Evolutionary conservation across 2,113 vertebrate genomes (phyloP), one percentile per base, ranked within the genome.

Genomic region (Brachyhypopomus occidentalis): DNA sequence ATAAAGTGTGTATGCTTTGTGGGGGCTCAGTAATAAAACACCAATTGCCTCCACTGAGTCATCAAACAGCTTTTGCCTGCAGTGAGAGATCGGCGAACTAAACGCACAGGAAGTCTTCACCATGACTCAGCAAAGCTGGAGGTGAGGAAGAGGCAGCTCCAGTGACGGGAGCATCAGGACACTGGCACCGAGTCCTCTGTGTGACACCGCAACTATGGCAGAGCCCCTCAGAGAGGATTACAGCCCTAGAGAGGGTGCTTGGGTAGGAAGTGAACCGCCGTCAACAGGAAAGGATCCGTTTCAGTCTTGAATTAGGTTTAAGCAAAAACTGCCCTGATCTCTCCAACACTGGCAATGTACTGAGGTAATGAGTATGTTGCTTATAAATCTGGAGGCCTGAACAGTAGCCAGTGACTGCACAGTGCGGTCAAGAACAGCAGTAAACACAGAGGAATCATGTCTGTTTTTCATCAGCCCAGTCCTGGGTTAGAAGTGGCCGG

Each of bases 21-120:
- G 55, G 23, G 59, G 64, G 66, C 52, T 36, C 2, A 20, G 55
- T 75, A 75, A 69, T 75, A 63, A 78, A 81, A 75, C 58, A n/a
- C 38, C 11, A 62, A 27, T 72, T 74, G 63, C 75, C 72, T 25
- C 38, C 48, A 60, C 20, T 16, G 59, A 30, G 72, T 85, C 72
- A 72, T 41, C 78, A 75, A 80, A 8, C 23, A 45, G 36, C 72
- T 62, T 55, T 63, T 45, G 62, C 63, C 52, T 27, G 60, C 34
- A 25, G 41, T 3, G 58, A 22, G 58, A 56, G 69, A 66, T n/a
- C 78, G 77, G n/a, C 11, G 56, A 62, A 62, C 67, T 80, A 80
- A 16, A 60, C 55, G 72, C 30, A 79, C 80, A 82, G 74, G 75
- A 82, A 72, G 66, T 77, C 60, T 66, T 82, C 70, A 78, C 62